These are phyloP conservation scores for Osmoderma eremita DNA, from an alignment of 2,888 invertebrate species.

Conservation along the genomic window DNA sequence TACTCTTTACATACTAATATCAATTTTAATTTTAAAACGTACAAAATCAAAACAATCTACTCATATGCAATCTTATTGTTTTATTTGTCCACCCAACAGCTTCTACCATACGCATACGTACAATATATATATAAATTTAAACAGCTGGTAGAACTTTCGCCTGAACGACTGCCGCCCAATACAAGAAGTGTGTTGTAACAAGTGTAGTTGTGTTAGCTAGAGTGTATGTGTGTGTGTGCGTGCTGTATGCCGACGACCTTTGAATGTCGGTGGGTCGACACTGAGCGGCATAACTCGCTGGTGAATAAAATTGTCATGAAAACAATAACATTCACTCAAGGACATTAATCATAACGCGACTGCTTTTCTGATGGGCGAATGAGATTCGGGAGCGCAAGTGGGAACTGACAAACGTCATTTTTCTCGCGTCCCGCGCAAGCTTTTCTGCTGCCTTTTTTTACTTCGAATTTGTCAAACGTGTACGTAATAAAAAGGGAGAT, in stretches of 20 bases:
- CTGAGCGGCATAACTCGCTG: slow-evolving; percentile 35
- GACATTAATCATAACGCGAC: slow-evolving; percentile 37
- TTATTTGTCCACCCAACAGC: too few relatives aligned
- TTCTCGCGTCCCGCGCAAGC: slow-evolving; percentile 22
- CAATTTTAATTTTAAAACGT: too few relatives aligned
- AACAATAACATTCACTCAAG: slow-evolving; percentile 40
- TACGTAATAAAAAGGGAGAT: slow-evolving; percentile 4
- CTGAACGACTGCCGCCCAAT: too few relatives aligned
- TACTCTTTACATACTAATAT: too few relatives aligned
- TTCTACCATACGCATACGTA: too few relatives aligned
- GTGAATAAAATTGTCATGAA: slow-evolving; percentile 37
- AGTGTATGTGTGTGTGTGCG: neutral
- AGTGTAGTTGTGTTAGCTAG: neutral
- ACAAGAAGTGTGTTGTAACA: neutral
- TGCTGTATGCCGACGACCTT: slow-evolving; percentile 45
- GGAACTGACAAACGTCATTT: slow-evolving; percentile 15
- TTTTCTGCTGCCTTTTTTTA: neutral
- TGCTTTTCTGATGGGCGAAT: slow-evolving; percentile 27
- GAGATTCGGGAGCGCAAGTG: slow-evolving; percentile 17
- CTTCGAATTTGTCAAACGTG: neutral
- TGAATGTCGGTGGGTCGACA: slow-evolving; percentile 47
- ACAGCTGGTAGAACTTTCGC: too few relatives aligned
- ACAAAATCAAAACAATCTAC: too few relatives aligned
- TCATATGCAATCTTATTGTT: too few relatives aligned
- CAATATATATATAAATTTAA: too few relatives aligned